These are phyloP conservation scores for Amaurobius ferox DNA, from an alignment of 2,888 invertebrate species.

Conservation along the genomic window DNA sequence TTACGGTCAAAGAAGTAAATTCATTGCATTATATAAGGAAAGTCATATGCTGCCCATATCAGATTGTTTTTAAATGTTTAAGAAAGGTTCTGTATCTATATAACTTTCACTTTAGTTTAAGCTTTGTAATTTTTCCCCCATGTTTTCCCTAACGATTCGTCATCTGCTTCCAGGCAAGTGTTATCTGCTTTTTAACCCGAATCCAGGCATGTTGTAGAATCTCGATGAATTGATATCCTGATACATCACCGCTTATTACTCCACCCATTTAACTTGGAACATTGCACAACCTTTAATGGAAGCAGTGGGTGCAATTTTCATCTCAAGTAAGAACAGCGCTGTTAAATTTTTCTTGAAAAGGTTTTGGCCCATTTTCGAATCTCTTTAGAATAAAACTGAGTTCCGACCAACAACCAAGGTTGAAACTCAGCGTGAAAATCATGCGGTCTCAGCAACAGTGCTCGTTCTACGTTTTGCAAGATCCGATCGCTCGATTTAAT, in stretches of 20 bases:
- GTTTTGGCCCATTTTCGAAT: neutral
- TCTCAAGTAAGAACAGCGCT: neutral
- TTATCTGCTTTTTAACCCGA: too few species aligned
- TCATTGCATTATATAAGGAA: too few species aligned
- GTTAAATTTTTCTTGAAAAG: neutral
- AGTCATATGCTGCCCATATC: too few species aligned
- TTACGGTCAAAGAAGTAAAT: too few species aligned
- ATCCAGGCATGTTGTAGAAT: too few species aligned
- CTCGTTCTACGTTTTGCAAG: neutral
- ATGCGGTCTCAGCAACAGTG: neutral
- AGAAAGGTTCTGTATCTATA: too few species aligned
- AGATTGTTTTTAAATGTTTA: too few species aligned
- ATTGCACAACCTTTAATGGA: neutral
- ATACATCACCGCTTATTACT: neutral
- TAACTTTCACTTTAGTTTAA: too few species aligned
- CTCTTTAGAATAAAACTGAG: neutral
- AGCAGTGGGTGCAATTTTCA: slow-evolving; percentile 30
- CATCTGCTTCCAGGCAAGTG: too few species aligned
- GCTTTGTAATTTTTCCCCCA: too few species aligned
- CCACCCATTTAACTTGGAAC: neutral
- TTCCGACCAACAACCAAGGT: slow-evolving; percentile 12
- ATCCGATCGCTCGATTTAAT: neutral
- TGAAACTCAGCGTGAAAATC: slow-evolving; percentile 12
- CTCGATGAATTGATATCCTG: too few species aligned
- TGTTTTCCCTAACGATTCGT: too few species aligned